Base-by-base conservation (phyloP, 2,113 vertebrate genomes). In the Motacilla tschutschensis region DNA sequence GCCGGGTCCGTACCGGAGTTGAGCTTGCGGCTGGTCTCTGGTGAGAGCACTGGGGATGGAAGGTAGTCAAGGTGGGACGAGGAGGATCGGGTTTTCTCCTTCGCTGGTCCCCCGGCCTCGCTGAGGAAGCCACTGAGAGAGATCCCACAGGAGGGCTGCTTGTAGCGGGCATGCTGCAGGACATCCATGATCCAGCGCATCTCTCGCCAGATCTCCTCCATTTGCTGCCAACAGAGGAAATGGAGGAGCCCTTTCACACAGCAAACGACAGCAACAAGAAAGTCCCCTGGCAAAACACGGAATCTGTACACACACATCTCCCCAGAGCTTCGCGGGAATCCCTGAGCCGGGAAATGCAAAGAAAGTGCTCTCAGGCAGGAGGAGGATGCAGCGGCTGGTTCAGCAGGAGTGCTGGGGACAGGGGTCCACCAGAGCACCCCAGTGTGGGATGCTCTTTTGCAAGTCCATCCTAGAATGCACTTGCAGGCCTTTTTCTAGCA, bases 141-240 rank as follows among this genome's bases (percentile, higher is more conserved):
- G 53, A 98, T 94, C 19, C 98, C 98, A 13, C 97, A 97, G 5
- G 97, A 96, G 13, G 98, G 97, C 94, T 99, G 98, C 91, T 98
- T 99, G 95, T 98, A 98, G 66, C 98, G 98, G 18, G 98, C 98
- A 0, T 98, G 98, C 83, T 99, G 98, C 83, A 99, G 94, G 33
- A 98, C 97, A 8, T 98, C 98, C 97, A 98, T 98, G 78, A 99
- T 98, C 98, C 98, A 99, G 59, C 98, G 97, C 44, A 97, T 97
- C 87, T 99, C 98, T 2, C 98, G 96, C 98, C 98, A 99, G 82
- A 98, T 96, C 88, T 99, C 98, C 90, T 99, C 98, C 98, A 98
- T 97, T 97, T 98, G 98, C 98, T 99, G 96, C 76, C 80, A 46
- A 64, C 73, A 64, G 3, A 55, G 74, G 70, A 89, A 79, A 88